phyloP scores from a whole-genome alignment of 2,113 vertebrate species.

The Dipodomys ordii region DNA sequence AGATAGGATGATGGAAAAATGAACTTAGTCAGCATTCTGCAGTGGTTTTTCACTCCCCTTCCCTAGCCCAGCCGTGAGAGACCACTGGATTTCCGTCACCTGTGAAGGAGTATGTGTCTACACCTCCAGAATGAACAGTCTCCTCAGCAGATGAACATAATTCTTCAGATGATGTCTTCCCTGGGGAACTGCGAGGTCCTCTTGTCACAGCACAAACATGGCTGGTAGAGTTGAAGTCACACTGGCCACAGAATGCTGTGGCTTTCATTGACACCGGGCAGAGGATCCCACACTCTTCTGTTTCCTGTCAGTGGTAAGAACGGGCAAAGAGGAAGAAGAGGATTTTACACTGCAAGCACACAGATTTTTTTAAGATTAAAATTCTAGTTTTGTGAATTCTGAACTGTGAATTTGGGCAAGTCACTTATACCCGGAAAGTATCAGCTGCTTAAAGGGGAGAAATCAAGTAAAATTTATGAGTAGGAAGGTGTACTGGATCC shows the following conservation, averaged over 20 bases:
- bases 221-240: slow-evolving; percentile 89
- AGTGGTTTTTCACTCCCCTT: neutral
- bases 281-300: slow-evolving; percentile 88
- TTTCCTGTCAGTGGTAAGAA: slow-evolving; percentile 72
- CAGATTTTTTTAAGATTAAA: neutral
- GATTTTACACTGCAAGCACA: neutral
- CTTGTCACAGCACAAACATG: slow-evolving; percentile 88
- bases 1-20: neutral
- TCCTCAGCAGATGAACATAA: slow-evolving; percentile 89
- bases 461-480: neutral
- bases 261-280: slow-evolving; percentile 88
- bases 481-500: neutral
- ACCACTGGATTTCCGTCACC: slow-evolving; percentile 84
- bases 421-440: neutral
- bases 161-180: slow-evolving; percentile 23
- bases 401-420: neutral
- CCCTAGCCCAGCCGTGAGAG: neutral
- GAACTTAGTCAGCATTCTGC: neutral
- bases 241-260: slow-evolving; percentile 90
- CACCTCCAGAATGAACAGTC: slow-evolving; percentile 86
- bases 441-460: neutral
- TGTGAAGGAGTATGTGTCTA: slow-evolving; percentile 87
- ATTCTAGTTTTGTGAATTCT: neutral
- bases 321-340: neutral
- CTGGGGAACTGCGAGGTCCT: slow-evolving; percentile 27